Percentiles rank a stretch among this genome's conserved stretches.
These are phyloP conservation scores for Eueremaeus valkanovi DNA, from an alignment of 2,888 invertebrate genomes.

Conservation along the genomic window DNA sequence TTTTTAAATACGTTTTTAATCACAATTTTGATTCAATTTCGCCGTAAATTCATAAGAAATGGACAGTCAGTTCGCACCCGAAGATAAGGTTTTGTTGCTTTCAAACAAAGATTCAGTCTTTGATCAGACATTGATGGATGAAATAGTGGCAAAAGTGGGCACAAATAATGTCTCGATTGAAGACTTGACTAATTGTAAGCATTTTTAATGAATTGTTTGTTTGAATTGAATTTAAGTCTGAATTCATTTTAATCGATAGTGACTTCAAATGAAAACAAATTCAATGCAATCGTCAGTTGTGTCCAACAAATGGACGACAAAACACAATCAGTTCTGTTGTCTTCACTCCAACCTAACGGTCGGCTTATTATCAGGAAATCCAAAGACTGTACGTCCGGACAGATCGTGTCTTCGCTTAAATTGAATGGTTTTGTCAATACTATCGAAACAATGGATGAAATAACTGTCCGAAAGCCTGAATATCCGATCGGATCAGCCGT, in stretches of 20 bases:
- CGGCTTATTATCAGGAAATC: conserved; percentile 29
- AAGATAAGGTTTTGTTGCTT: background rate
- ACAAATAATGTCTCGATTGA: background rate
- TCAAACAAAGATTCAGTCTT: background rate
- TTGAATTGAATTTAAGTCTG: background rate
- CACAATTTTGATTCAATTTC: background rate
- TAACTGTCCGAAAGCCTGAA: conserved; percentile 61
- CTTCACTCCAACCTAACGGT: conserved; percentile 33
- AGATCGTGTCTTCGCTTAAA: conserved; percentile 55
- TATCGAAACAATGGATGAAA: conserved; percentile 46
- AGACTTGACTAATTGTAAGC: background rate
- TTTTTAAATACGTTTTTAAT: background rate
- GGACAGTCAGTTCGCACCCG: background rate
- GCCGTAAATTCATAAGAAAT: background rate
- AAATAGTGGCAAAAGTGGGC: conserved; percentile 16
- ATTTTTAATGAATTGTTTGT: background rate
- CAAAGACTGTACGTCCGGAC: conserved; percentile 20
- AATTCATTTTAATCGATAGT: background rate
- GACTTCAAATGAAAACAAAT: background rate
- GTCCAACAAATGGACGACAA: conserved; percentile 22
- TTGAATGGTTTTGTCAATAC: conserved; percentile 62
- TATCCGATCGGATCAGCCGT: conserved; percentile 61
- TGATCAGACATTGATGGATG: background rate
- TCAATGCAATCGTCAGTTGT: background rate
- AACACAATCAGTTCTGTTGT: background rate